These are phyloP conservation scores for Pygmarrhopalites habei DNA, from an alignment of 1,140 invertebrate species.

Conservation along the genomic window DNA sequence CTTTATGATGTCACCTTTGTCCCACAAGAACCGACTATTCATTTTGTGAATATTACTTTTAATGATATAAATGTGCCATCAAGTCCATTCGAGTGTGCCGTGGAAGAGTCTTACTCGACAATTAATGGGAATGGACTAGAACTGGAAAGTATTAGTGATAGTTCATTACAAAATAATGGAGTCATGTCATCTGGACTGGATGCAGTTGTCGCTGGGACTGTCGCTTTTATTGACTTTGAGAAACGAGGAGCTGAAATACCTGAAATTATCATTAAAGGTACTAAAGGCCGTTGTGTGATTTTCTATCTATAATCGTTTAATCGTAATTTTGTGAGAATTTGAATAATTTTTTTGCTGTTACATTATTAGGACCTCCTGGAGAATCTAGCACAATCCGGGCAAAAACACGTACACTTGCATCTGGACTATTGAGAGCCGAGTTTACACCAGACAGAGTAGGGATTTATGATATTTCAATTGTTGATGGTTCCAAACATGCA, in stretches of 20 bases:
- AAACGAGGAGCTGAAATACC: constrained; percentile 47
- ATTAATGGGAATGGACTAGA: constrained; percentile 29
- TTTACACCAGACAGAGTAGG: constrained; percentile 56
- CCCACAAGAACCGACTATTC: constrained; percentile 77
- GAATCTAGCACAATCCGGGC: constrained; percentile 42
- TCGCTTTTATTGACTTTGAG: constrained; percentile 55
- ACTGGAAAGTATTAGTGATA: constrained; percentile 30
- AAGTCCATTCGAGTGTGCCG: constrained; percentile 36
- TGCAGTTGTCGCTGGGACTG: constrained; percentile 51
- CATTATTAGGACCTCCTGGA: constrained; percentile 48
- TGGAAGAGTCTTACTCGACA: constrained; percentile 34
- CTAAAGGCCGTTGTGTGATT: too few relatives aligned
- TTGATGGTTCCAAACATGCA: constrained; percentile 25
- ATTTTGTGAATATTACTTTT: constrained; percentile 93
- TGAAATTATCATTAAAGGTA: constrained; percentile 47
- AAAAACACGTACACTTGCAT: constrained; percentile 48
- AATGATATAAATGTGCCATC: constrained; percentile 67
- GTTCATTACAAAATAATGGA: constrained; percentile 27
- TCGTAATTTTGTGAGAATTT: too few relatives aligned
- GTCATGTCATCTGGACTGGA: constrained; percentile 45
- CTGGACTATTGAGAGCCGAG: constrained; percentile 51
- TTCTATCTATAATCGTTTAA: too few relatives aligned
- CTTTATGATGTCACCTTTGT: constrained; percentile 95
- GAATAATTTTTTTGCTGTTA: too few relatives aligned
- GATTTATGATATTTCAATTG: constrained; percentile 50